Evolutionary conservation across 2,888 invertebrate genomes (phyloP).

Genomic region (Scaptomyza polygonia): DNA sequence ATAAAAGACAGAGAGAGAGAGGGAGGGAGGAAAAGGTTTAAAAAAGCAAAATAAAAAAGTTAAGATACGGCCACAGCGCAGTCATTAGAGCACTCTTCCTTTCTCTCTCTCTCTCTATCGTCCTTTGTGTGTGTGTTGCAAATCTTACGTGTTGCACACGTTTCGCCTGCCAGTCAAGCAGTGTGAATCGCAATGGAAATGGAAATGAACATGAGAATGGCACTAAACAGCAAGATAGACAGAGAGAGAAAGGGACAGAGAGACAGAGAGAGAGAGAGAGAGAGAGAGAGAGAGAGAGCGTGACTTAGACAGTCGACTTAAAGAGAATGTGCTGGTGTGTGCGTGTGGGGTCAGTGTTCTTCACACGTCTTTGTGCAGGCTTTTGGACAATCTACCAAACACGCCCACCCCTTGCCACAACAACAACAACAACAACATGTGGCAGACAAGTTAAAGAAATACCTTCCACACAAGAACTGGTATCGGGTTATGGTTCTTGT

Average conservation of each 20-base stretch:
- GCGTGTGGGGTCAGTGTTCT: slow-evolving; percentile 59
- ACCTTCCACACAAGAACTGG: slow-evolving; percentile 14
- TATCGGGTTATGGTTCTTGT: slow-evolving; percentile 16
- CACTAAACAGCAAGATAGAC: slow-evolving; percentile 7
- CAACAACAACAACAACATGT: slow-evolving; percentile 3
- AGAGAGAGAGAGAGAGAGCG: slow-evolving; percentile 2
- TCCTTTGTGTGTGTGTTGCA: slow-evolving; percentile 11
- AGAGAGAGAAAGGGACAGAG: slow-evolving; percentile 1
- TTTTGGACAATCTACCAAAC: slow-evolving; percentile 50
- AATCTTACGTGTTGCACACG: slow-evolving; percentile 73
- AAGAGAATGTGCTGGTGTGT: background rate
- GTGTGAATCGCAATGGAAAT: slow-evolving; percentile 48
- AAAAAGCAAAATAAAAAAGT: slow-evolving; percentile 26
- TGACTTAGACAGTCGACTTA: slow-evolving; percentile 3
- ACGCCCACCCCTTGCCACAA: slow-evolving; percentile 13
- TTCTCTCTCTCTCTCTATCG: background rate
- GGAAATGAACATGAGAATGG: slow-evolving; percentile 50
- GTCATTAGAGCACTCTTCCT: slow-evolving; percentile 59
- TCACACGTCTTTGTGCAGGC: slow-evolving; percentile 52
- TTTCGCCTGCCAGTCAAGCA: slow-evolving; percentile 60
- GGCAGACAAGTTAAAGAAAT: slow-evolving; percentile 1
- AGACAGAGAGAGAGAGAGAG: slow-evolving; percentile 1
- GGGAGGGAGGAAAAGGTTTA: slow-evolving; percentile 42
- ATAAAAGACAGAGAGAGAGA: slow-evolving; percentile 22
- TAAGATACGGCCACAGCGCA: slow-evolving; percentile 57